These are phyloP conservation scores for Acrobasis suavella DNA, from an alignment of 2,888 invertebrate species.

Conservation along the genomic window DNA sequence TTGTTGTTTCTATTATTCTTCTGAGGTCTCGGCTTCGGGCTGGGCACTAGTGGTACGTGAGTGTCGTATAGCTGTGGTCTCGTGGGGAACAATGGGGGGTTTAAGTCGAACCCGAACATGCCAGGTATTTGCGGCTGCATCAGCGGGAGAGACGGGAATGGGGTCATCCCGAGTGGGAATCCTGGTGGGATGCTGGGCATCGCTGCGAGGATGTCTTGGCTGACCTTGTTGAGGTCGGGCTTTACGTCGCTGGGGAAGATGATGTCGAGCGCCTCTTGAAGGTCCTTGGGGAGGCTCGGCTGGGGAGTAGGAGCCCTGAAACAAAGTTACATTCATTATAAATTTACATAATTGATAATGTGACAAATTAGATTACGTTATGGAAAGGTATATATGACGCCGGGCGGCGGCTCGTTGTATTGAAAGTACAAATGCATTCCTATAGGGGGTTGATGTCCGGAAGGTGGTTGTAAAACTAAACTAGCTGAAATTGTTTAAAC, in stretches of 20 bases:
- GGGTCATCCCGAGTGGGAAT: conserved; percentile 39
- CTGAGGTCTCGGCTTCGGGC: conserved; percentile 38
- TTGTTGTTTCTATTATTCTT: conserved; percentile 36
- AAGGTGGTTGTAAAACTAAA: no score
- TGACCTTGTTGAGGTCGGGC: conserved; percentile 35
- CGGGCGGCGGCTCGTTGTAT: no score
- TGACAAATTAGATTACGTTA: no score
- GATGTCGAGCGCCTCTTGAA: conserved; percentile 85
- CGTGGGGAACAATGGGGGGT: conserved; percentile 54
- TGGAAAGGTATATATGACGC: no score
- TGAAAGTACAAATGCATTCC: no score
- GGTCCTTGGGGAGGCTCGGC: conserved; percentile 81
- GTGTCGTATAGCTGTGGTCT: conserved; percentile 65
- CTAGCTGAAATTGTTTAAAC: no score
- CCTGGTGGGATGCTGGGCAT: conserved; percentile 40
- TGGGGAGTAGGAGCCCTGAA: neutral
- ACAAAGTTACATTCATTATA: conserved; percentile 4
- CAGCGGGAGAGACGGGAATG: conserved; percentile 36
- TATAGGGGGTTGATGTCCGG: no score
- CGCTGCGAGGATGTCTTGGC: conserved; percentile 38
- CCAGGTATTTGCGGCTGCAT: conserved; percentile 45
- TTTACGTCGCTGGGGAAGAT: conserved; percentile 81
- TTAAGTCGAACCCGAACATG: conserved; percentile 70
- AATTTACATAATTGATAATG: no score
- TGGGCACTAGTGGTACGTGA: conserved; percentile 62